Evolutionary conservation across 2,113 vertebrate genomes (phyloP).

Genomic region (Baryphthengus martii): DNA sequence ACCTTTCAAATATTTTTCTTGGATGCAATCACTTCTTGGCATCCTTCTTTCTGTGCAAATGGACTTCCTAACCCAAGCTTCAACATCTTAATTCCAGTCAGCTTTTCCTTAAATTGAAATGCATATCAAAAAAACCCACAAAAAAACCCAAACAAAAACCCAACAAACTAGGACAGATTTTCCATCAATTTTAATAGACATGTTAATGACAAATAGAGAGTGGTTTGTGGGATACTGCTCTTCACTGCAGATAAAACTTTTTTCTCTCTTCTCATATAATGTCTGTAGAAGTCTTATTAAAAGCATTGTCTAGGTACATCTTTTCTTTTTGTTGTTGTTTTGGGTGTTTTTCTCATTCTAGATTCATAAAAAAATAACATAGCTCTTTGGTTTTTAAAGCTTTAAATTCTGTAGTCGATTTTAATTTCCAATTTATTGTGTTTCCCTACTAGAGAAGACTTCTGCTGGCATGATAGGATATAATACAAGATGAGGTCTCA

Average conservation of each 20-base stretch:
- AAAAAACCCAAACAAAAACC: too few relatives aligned
- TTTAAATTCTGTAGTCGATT: not conserved
- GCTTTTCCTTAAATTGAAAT: not conserved
- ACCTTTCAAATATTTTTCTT: constrained; percentile 10
- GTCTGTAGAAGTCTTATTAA: not conserved
- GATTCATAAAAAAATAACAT: not conserved
- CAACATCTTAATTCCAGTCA: not conserved
- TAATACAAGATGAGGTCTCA: not conserved
- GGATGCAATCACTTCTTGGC: not conserved
- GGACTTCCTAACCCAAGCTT: not conserved
- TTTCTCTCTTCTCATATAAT: not conserved
- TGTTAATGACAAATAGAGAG: not conserved
- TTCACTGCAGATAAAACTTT: not conserved
- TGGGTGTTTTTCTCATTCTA: not conserved
- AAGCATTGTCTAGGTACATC: not conserved
- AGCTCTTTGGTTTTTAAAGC: not conserved
- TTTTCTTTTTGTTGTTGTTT: not conserved
- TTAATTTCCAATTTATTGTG: not conserved
- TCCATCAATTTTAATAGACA: not conserved
- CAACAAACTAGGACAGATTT: not conserved
- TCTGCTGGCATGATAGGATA: not conserved
- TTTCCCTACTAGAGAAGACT: not conserved
- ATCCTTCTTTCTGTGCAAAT: not conserved
- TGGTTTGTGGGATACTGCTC: accelerated
- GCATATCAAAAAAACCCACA: not conserved